These are phyloP conservation scores for Podilymbus podiceps DNA, from an alignment of 2,113 vertebrate genomes.

Conservation along the genomic window DNA sequence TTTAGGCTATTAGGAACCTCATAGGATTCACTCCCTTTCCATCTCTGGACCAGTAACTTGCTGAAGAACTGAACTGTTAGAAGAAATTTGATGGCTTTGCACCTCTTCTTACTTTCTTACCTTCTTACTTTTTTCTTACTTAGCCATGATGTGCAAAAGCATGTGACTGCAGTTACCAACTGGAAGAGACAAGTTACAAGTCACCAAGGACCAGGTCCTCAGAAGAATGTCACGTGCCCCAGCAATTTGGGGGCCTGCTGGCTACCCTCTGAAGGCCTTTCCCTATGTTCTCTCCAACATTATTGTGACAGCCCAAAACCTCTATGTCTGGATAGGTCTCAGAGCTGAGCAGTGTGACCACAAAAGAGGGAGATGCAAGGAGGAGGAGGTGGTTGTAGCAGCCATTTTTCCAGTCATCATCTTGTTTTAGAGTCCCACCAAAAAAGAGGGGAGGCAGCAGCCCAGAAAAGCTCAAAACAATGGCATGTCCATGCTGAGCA, in stretches of 20 bases:
- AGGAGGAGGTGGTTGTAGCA: background rate
- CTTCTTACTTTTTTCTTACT: background rate
- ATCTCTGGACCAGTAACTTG: background rate
- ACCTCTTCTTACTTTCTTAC: background rate
- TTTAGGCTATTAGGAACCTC: background rate
- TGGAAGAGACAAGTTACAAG: background rate
- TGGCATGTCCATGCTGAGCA: rapidly evolving
- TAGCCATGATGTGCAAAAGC: background rate
- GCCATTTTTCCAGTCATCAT: background rate
- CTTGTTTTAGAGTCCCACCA: background rate
- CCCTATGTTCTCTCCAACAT: rapidly evolving
- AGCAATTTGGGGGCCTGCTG: background rate
- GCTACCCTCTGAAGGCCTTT: background rate
- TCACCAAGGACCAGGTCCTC: background rate
- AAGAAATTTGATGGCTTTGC: background rate
- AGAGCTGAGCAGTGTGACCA: background rate
- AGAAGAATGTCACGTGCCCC: rapidly evolving
- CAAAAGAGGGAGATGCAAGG: background rate
- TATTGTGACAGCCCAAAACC: background rate
- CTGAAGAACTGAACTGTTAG: background rate
- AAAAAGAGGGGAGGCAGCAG: background rate
- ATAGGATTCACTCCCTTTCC: background rate
- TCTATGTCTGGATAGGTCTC: background rate
- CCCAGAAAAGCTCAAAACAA: background rate
- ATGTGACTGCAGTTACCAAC: background rate